These are phyloP conservation scores for Ceratotherium simum DNA, from an alignment of 2,113 vertebrate genomes.

Conservation along the genomic window DNA sequence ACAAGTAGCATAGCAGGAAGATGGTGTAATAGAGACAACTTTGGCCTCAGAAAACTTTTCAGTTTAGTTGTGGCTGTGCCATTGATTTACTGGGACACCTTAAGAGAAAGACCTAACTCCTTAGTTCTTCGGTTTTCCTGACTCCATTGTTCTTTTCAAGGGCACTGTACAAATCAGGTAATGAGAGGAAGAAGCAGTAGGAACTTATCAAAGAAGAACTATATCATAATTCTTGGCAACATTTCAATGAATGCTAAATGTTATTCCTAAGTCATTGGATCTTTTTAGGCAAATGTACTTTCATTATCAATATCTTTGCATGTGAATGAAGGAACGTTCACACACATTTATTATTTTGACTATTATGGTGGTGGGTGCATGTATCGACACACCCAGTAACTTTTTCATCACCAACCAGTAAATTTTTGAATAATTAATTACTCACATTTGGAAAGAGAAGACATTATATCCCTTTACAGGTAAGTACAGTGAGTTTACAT, in stretches of 20 bases:
- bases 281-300: neutral
- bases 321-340: neutral
- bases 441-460: neutral
- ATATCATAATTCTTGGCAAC: neutral
- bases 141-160: neutral
- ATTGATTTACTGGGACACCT: constrained; percentile 21
- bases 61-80: neutral
- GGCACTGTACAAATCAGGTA: neutral
- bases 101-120: neutral
- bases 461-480: neutral
- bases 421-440: constrained; percentile 47
- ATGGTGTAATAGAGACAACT: neutral
- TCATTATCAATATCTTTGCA: neutral
- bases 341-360: constrained; percentile 11
- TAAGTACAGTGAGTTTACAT: constrained; percentile 42
- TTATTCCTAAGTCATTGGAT: neutral
- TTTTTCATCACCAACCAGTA: neutral
- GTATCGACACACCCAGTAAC: neutral
- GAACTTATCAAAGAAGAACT: neutral
- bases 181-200: neutral
- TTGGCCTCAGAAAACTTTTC: neutral
- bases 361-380: neutral
- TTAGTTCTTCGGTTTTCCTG: neutral
- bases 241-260: neutral
- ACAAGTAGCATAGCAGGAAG: neutral